Evolutionary conservation across 2,113 vertebrate species (phyloP), one percentile per base, ranked within the genome.

Genomic region (Phoxinus phoxinus): DNA sequence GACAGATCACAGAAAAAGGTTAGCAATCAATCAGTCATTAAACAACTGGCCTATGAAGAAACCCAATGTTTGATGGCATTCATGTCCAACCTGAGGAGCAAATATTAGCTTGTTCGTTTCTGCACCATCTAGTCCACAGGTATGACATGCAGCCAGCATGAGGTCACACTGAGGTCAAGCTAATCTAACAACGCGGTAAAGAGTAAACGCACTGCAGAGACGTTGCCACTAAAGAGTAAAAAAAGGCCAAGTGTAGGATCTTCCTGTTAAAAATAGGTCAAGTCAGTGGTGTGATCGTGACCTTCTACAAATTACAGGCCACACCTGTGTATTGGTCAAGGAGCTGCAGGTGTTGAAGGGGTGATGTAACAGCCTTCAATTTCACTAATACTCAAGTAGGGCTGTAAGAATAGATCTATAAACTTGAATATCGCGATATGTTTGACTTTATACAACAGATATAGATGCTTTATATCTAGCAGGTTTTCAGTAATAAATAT

Each of bases 261-360:
- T n/a, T 48, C 6, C 10, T 37, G 81, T 15, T 82, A 85, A 78
- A 9, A 84, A 37, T 21, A 15, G 27, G 58, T 73, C 2, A 83
- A 91, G 89, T 80, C 83, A 88, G 83, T 35, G 80, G 83, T 81
- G 86, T 91, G 91, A 94, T 94, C 90, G 89, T 65, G 27, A 89
- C 81, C 85, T 88, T 90, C 71, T 88, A 83, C 69, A 93, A 94
- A 94, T 94, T 93, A 94, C 90, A 94, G 89, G 86, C 91, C 86
- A 82, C 88, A 83, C 76, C 88, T 85, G 86, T 61, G 44, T 76
- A 76, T 88, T 86, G 90, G 74, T 73, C 71, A 88, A 91, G 23
- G n/a, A 46, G 93, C 92, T 94, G 86, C 92, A 78, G 46, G 46
- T 46, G 46, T 80, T 91, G 86, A 44, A 73, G 25, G 1, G 0